These are phyloP conservation scores for Alexandromys oeconomus DNA, from an alignment of 2,797 vertebrate species.

Conservation along the genomic window DNA sequence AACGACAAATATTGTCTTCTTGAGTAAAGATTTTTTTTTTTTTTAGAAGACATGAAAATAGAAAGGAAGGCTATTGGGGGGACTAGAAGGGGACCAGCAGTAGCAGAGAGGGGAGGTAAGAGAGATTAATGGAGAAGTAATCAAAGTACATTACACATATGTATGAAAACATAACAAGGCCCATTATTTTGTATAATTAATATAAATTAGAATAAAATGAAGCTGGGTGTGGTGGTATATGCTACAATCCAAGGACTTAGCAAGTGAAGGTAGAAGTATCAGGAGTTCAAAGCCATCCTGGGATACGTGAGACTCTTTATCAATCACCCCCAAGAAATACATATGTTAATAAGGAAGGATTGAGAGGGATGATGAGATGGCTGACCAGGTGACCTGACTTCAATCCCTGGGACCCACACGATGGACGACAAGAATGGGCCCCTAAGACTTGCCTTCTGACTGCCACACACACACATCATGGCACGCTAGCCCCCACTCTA, in stretches of 20 bases:
- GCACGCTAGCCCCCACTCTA: neutral
- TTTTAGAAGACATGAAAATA: neutral
- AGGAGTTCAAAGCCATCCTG: neutral
- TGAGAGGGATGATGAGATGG: neutral
- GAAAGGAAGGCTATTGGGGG: neutral
- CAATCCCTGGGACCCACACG: neutral
- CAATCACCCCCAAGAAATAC: neutral
- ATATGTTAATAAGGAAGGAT: neutral
- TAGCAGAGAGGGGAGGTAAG: neutral
- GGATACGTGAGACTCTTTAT: neutral
- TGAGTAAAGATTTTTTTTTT: neutral
- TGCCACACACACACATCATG: neutral
- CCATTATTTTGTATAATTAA: neutral
- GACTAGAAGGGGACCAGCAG: neutral
- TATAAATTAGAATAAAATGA: neutral
- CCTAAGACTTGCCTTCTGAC: neutral
- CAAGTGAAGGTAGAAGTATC: neutral
- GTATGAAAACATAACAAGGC: neutral
- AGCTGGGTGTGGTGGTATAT: neutral
- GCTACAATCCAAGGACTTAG: neutral
- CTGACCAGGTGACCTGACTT: neutral
- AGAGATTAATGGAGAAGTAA: neutral
- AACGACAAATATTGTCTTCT: neutral
- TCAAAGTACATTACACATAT: neutral
- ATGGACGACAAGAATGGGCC: neutral